phyloP scores from a whole-genome alignment of 2,888 invertebrate genomes.

The Folsomia manolachei region DNA sequence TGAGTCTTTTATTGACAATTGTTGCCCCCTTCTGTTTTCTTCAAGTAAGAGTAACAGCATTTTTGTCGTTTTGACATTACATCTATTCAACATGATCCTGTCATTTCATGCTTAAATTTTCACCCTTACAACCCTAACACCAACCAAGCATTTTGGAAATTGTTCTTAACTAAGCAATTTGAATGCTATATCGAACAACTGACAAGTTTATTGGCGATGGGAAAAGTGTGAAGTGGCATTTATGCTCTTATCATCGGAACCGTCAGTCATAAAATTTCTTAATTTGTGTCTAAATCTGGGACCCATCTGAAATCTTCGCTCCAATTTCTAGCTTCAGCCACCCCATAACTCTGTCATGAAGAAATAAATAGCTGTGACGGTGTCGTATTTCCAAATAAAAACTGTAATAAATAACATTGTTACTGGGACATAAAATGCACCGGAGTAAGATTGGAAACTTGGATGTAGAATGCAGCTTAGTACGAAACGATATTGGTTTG shows the following conservation, averaged over 20 bases:
- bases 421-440: neutral
- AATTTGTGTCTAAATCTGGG: slow-evolving; percentile 1
- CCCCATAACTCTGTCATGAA: slow-evolving; percentile 4
- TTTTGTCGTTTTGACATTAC: no score
- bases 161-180: neutral
- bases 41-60: no score
- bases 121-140: no score
- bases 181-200: neutral
- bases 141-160: neutral
- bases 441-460: neutral
- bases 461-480: no score
- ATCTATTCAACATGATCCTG: neutral
- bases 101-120: no score
- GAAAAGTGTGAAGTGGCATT: neutral
- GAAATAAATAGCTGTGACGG: neutral
- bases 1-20: no score
- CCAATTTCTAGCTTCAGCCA: neutral
- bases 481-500: no score
- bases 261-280: neutral
- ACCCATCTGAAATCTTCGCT: neutral
- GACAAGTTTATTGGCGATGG: neutral
- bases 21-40: no score
- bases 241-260: neutral
- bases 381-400: slow-evolving; percentile 18
- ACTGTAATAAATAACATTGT: slow-evolving; percentile 14